Evolutionary conservation across 2,888 invertebrate genomes (phyloP).

Genomic region (Masnerella sp.): DNA sequence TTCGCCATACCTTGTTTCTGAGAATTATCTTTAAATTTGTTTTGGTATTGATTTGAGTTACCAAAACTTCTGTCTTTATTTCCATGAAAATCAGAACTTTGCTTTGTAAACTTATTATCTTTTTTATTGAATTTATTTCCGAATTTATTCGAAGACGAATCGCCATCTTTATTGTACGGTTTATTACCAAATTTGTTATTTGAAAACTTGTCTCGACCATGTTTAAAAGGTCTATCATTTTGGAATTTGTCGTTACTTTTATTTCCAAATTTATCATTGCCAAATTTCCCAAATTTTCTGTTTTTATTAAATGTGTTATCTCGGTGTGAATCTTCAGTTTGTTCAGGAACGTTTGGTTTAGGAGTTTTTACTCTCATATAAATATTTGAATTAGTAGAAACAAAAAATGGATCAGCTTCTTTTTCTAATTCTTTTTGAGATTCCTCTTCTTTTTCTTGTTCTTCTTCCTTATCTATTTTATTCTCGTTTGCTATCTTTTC

Average conservation of each 20-base stretch:
- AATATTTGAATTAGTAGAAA: conserved; percentile 64
- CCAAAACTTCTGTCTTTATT: background rate
- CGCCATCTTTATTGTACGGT: too few relatives aligned
- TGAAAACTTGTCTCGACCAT: conserved; percentile 24
- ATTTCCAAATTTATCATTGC: background rate
- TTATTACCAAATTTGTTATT: conserved; percentile 33
- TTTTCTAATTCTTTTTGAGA: conserved; percentile 53
- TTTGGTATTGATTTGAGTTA: background rate
- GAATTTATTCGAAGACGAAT: conserved; percentile 10
- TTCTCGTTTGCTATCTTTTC: conserved; percentile 13
- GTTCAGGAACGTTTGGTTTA: conserved; percentile 36
- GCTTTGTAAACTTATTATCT: conserved; percentile 7
- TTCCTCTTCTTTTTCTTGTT: conserved; percentile 64
- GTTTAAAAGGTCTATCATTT: background rate
- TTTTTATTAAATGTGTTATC: conserved; percentile 7
- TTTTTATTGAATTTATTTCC: conserved; percentile 59
- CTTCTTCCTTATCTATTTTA: background rate
- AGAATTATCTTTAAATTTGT: background rate
- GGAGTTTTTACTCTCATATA: conserved; percentile 66
- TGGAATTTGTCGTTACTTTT: conserved; percentile 10
- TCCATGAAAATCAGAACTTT: background rate
- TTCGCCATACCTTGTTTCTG: conserved; percentile 9
- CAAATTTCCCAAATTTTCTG: too few relatives aligned
- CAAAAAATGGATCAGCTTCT: conserved; percentile 70
- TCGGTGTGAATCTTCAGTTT: conserved; percentile 24